Evolutionary conservation across 2,113 vertebrate genomes (phyloP).

Genomic region (Phyllostomus hastatus): DNA sequence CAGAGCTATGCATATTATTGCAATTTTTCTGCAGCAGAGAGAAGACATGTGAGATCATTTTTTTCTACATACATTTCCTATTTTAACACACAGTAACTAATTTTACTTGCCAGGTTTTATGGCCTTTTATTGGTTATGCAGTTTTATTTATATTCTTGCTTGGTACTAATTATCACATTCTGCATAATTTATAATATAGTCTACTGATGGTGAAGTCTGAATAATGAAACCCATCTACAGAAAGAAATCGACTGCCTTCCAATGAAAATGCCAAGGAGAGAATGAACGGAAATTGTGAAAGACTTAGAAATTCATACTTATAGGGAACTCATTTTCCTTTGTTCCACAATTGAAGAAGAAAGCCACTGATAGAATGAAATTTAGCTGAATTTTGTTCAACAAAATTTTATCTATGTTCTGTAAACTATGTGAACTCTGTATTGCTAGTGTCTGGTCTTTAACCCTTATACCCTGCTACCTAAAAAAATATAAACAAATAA

Average conservation of each 20-base stretch:
- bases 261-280: conserved; percentile 45
- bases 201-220: conserved; percentile 62
- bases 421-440: neutral
- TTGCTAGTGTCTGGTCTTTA: neutral
- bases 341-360: conserved; percentile 27
- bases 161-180: conserved; percentile 70
- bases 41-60: conserved; percentile 39
- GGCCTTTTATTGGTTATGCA: conserved; percentile 71
- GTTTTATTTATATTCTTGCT: conserved; percentile 73
- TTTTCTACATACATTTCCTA: conserved; percentile 42
- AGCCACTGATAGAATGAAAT: neutral
- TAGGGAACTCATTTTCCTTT: conserved; percentile 36
- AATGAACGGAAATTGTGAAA: conserved; percentile 51
- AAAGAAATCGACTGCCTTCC: conserved; percentile 49
- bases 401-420: neutral
- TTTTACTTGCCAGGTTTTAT: conserved; percentile 75
- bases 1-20: neutral
- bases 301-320: conserved; percentile 22
- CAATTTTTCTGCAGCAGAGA: conserved; percentile 37
- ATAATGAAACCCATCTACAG: conserved; percentile 69
- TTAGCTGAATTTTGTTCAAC: neutral
- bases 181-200: conserved; percentile 73
- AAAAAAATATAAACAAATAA: neutral
- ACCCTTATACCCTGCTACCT: neutral
- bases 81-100: conserved; percentile 68